Evolutionary conservation across 23 tunicate genomes (phyloP).

Genomic region (Trididemnum miniatum): DNA sequence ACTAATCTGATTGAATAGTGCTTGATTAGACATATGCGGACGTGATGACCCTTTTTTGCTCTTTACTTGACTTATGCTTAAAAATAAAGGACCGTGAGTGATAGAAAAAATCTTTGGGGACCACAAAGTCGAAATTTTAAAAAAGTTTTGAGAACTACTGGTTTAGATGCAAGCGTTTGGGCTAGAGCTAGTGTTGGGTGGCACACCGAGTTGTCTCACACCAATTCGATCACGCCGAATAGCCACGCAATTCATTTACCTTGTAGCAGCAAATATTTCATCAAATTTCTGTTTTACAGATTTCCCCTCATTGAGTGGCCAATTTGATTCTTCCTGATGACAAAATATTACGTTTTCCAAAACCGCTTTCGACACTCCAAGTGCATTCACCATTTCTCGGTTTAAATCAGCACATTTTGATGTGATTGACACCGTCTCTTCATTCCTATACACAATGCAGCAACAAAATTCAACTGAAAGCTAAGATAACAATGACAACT

Average conservation of each 20-base stretch:
- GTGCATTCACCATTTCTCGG: conserved; percentile 60
- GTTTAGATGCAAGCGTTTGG: too few relatives aligned
- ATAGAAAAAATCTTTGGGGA: too few relatives aligned
- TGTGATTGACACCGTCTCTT: conserved; percentile 57
- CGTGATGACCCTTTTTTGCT: too few relatives aligned
- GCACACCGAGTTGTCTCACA: neutral
- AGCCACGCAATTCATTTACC: conserved; percentile 19
- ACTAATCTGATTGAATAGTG: too few relatives aligned
- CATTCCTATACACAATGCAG: conserved; percentile 70
- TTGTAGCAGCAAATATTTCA: conserved; percentile 90
- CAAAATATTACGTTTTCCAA: conserved; percentile 87
- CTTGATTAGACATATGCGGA: too few relatives aligned
- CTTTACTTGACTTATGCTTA: too few relatives aligned
- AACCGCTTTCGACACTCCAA: conserved; percentile 86
- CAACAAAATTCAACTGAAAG: too few relatives aligned
- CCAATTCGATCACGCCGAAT: neutral
- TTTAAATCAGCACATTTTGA: conserved; percentile 85
- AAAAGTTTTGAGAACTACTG: too few relatives aligned
- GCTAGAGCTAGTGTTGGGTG: too few relatives aligned
- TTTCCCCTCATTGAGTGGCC: conserved; percentile 91
- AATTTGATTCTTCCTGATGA: conserved; percentile 95
- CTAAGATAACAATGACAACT: too few relatives aligned
- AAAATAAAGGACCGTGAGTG: too few relatives aligned
- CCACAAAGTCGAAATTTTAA: too few relatives aligned
- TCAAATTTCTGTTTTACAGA: conserved; percentile 81